phyloP scores from a whole-genome alignment of 2,888 invertebrate species.

The Meandrusa payeni region DNA sequence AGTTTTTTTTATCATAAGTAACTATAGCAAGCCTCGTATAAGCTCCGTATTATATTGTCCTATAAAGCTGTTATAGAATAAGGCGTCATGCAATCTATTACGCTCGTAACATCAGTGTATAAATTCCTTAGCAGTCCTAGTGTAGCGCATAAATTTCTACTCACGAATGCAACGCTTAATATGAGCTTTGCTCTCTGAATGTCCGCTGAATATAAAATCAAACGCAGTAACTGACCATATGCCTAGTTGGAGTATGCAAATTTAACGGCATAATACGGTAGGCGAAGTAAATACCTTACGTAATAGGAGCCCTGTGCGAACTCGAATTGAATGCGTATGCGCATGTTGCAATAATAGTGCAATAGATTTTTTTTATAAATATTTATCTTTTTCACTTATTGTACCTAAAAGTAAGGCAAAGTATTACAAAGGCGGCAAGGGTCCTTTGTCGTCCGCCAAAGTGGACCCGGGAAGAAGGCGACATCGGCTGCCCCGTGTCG shows the following conservation, averaged over 20 bases:
- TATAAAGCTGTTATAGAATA: not conserved
- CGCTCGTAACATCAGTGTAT: conserved; percentile 1
- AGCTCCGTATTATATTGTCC: too few relatives aligned
- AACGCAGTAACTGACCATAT: conserved; percentile 5
- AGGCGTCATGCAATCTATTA: conserved; percentile 15
- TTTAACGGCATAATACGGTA: conserved; percentile 15
- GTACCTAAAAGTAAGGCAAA: not conserved
- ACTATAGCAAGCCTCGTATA: too few relatives aligned
- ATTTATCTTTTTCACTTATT: not conserved
- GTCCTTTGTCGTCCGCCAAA: too few relatives aligned
- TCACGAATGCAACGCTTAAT: conserved; percentile 8
- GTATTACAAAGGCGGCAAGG: too few relatives aligned
- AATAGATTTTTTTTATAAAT: conserved; percentile 1
- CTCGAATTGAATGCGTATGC: conserved; percentile 4
- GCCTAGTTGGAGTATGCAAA: conserved; percentile 14
- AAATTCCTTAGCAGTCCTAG: conserved; percentile 11
- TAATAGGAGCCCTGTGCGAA: conserved; percentile 14
- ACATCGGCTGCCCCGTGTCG: too few relatives aligned
- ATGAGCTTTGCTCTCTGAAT: conserved; percentile 16
- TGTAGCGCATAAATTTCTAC: conserved; percentile 13
- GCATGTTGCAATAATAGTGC: conserved; percentile 11
- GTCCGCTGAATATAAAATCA: conserved; percentile 21
- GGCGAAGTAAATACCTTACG: conserved; percentile 9
- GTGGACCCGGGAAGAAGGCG: too few relatives aligned
- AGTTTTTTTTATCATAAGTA: too few relatives aligned